Base-by-base conservation (phyloP, 2,888 invertebrate species). In the Ariolimax columbianus region DNA sequence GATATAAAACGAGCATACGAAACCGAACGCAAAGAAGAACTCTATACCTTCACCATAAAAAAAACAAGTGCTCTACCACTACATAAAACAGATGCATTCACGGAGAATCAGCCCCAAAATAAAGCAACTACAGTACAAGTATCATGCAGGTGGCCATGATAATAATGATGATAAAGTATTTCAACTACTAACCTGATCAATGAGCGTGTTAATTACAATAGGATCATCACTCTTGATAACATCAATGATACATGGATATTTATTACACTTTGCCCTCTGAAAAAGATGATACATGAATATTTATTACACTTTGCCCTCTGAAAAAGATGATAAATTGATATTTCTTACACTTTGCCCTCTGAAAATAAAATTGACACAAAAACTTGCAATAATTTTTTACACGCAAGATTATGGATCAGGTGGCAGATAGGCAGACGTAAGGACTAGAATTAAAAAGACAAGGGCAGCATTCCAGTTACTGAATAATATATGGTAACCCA, bases 191-290 rank as follows among this genome's bases (percentile, higher is more conserved):
- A 95, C 92, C 91, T 96, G 96, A 95, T 98, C 98, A 83, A 98
- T 97, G 51, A 98, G 95, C 92, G 96, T 96, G 95, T 98, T 98
- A 89, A 96, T 96, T 0, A 98, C 96, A 26, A 97, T 96, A 0
- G 97, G 96, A 95, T 98, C 96, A 6, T 95, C 94, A 83, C 97
- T 96, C 86, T 96, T 95, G 83, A 98, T 95, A 86, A 96, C 95
- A 91, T 97, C 96, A 80, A 97, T 95, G 26, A 98, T 90, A 38
- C 93, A 91, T 0, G 91, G 91, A 88, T 91, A 93, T 30, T 87
- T 82, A 26, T 87, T 80, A 81, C 84, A 88, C 47, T 87, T 82
- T 7, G 90, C 92, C 82, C 88, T 84, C 93, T 93, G 87, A 47
- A 43, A 43, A 73, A 73, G 38, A 97, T 95, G 26, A 98, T 90